Evolutionary conservation across 2,888 invertebrate genomes (phyloP).

Genomic region (Chydorus sphaericus): DNA sequence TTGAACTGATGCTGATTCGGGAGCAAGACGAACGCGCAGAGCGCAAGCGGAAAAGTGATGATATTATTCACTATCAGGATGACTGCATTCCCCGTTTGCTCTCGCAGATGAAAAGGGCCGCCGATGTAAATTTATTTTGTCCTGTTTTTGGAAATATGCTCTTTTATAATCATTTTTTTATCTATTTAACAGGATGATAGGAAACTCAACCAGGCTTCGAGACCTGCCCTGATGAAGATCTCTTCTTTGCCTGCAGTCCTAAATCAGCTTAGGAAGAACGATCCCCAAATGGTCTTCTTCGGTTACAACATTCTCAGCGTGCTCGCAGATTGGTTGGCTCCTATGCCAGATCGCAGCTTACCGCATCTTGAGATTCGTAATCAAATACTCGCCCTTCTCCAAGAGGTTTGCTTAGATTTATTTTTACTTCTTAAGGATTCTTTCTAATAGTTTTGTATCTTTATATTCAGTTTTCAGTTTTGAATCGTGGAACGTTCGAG

Average conservation of each 20-base stretch:
- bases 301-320: constrained; percentile 87
- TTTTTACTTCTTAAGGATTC: background rate
- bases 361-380: constrained; percentile 89
- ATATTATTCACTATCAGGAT: constrained; percentile 95
- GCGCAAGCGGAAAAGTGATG: constrained; percentile 73
- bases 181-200: constrained; percentile 54
- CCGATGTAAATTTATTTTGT: constrained; percentile 42
- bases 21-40: constrained; percentile 76
- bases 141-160: background rate
- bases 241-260: constrained; percentile 76
- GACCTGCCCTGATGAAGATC: constrained; percentile 85
- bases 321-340: constrained; percentile 93
- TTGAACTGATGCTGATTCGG: constrained; percentile 77
- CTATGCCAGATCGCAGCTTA: constrained; percentile 91
- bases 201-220: constrained; percentile 60
- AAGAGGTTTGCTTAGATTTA: background rate
- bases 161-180: background rate
- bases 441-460: background rate
- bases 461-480: constrained; percentile 58
- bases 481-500: constrained; percentile 77
- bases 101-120: constrained; percentile 78
- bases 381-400: constrained; percentile 42
- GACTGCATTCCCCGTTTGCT: constrained; percentile 87
- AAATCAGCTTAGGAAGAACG: constrained; percentile 86
- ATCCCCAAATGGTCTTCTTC: constrained; percentile 85